Evolutionary conservation across 1,140 invertebrate genomes (phyloP), one percentile per base, ranked within the genome.

Genomic region (Drosophila ironensis): DNA sequence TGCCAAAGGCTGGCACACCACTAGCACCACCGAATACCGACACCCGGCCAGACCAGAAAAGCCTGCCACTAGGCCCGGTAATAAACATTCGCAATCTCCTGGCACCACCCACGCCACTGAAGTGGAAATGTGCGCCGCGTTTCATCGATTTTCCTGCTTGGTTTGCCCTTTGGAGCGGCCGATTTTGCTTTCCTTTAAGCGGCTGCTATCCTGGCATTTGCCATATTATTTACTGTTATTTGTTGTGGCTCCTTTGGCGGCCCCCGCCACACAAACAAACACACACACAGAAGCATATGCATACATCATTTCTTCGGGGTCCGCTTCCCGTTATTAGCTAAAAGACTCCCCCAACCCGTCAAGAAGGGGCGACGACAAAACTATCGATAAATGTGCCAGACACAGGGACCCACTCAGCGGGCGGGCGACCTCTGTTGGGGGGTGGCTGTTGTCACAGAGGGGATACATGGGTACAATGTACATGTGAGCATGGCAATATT

Each of bases 161-260:
- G 11, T 1, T 53, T 41, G 64, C 45, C 45, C 24, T 72, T 33
- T 54, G 19, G 42, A 44, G 51, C 64, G 70, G n/a, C n/a, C n/a
- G n/a, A n/a, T n/a, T n/a, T n/a, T n/a, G n/a, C 70, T 69, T 69
- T 24, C 57, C 48, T 63, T 48, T 48, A 14, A 64, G 40, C 60
- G 59, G 64, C 66, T 71, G 30, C 66, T 71, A 71, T 75, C 71
- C 52, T 54, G 45, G 45, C 76, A 61, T 47, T 77, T 72, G 53
- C 76, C 60, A 76, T 54, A 71, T 67, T 80, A 81, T 81, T 82
- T 82, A 68, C 72, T 81, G 53, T 66, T 75, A 75, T 70, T 74
- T 80, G 57, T 70, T 80, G 64, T 81, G 74, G 70, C 48, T 72
- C 35, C 42, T 61, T 48, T 24, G 33, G 17, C 56, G 16, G 40